Evolutionary conservation across 2,113 vertebrate species (phyloP).

Genomic region (Cromileptes altivelis): DNA sequence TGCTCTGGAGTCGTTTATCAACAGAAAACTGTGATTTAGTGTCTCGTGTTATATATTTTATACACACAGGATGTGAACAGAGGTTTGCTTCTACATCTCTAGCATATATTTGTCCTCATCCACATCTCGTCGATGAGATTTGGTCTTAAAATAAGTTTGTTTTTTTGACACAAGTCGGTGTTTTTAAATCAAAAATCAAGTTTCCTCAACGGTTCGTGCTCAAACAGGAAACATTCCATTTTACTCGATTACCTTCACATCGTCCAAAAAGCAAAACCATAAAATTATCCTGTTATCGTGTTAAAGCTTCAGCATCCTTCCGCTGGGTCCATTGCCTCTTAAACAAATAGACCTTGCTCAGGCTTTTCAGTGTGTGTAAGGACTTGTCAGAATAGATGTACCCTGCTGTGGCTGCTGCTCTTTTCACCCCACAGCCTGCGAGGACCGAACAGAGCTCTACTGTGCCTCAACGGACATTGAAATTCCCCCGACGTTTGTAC

Average conservation of each 20-base stretch:
- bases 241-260: background rate
- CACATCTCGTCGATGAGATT: background rate
- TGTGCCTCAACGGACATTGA: slow-evolving; percentile 73
- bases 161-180: background rate
- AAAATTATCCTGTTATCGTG: slow-evolving; percentile 46
- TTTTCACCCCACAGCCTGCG: slow-evolving; percentile 66
- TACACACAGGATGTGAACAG: background rate
- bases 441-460: slow-evolving; percentile 75
- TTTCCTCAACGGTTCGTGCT: slow-evolving; percentile 16
- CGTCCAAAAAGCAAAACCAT: slow-evolving; percentile 24
- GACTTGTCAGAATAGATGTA: slow-evolving; percentile 71
- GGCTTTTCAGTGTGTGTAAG: slow-evolving; percentile 62
- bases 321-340: slow-evolving; percentile 52
- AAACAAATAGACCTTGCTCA: slow-evolving; percentile 71
- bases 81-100: background rate
- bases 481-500: slow-evolving; percentile 76
- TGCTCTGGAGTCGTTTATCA: slow-evolving; percentile 34
- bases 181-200: slow-evolving; percentile 21
- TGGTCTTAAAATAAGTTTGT: background rate
- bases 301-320: slow-evolving; percentile 56
- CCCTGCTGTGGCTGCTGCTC: slow-evolving; percentile 73
- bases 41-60: background rate
- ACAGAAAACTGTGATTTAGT: background rate
- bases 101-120: background rate
- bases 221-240: slow-evolving; percentile 33